Evolutionary conservation across 1,140 invertebrate species (phyloP), one percentile per base, ranked within the genome.

Genomic region (Drosophila nigrodunni): DNA sequence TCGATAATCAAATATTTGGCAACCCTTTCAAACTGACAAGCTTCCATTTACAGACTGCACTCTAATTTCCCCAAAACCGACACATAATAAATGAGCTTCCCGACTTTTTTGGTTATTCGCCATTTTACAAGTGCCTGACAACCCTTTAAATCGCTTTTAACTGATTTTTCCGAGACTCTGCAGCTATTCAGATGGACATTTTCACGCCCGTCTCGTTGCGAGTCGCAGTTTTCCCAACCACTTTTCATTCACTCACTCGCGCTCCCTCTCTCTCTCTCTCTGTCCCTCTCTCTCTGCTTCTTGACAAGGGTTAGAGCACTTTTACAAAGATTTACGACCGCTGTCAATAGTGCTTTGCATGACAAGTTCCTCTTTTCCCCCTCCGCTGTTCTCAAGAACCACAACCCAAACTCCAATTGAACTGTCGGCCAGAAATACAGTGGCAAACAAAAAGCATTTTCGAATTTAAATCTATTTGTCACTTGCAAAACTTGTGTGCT

Each of bases 391-490:
- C 9, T 8, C 25, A 5, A 1, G 15, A 11, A 10, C 37, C 13
- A 13, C 37, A 30, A 37, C 39, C 6, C 46, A 30, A 35, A 69
- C 70, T 35, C 7, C 25, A 55, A 43, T 46, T 30, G 39, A 60
- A 62, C 49, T n/a, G n/a, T 7, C 37, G 15, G 41, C 6, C 18
- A 25, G 9, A 61, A 61, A 77, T 60, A 59, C 41, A 41, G 72
- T 58, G 55, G 60, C 77, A 69, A 72, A 74, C 54, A 74, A 89
- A 87, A 88, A 85, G 74, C 82, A 79, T 89, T 89, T 85, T 90
- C 86, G 80, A 89, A 90, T 89, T 89, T 89, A 89, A 89, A 89
- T 89, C 85, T 89, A 89, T 89, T 89, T 89, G 85, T 89, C 85
- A 89, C 86, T 89, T 89, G 85, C 74, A 54, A 88, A 89, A 88